Base-by-base conservation (phyloP, 2,888 invertebrate genomes). In the Lasioglossum morio region DNA sequence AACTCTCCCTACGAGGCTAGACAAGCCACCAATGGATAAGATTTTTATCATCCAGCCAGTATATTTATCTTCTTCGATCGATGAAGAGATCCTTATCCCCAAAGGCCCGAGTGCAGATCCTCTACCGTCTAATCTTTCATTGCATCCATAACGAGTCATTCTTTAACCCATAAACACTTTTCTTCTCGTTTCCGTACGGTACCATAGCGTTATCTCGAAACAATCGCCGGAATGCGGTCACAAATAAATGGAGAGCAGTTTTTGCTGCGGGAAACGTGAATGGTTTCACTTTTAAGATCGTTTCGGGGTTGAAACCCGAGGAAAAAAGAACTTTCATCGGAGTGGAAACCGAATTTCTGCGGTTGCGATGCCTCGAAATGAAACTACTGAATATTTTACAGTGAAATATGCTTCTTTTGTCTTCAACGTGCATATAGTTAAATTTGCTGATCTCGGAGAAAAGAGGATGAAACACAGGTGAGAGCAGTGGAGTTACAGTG, bases 31-130 rank as follows among this genome's bases (percentile, higher is more conserved):
- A 14, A 19, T 16, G 60, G 85, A 85, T 81, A 81, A 86, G 81
- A 85, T 86, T 85, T 81, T 75, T 76, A 85, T 85, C 34, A 4
- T 75, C 16, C 23, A 37, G n/a, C 43, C 73, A 57, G 40, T 77
- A 79, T 79, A 73, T 66, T 69, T 40, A 16, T 81, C 73, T 53
- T 23, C 40, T 78, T 48, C 75, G 78, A 72, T 78, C 46, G 63
- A 27, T 43, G 30, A 5, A 12, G 34, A 30, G 76, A 76, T 72
- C 19, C 63, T 27, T 76, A 75, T 79, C 46, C 60, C 19, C 30
- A 40, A 66, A 66, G 40, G 72, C 3, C 2, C 34, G 30, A 34
- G 34, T 30, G 23, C 66, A 19, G 19, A 66, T 66, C 34, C 23
- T 34, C 34, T 10, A 19, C 4, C 19, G 19, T 66, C 8, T 10